Base-by-base conservation (phyloP, 1,140 invertebrate genomes). In the Stegodyphus mimosarum region DNA sequence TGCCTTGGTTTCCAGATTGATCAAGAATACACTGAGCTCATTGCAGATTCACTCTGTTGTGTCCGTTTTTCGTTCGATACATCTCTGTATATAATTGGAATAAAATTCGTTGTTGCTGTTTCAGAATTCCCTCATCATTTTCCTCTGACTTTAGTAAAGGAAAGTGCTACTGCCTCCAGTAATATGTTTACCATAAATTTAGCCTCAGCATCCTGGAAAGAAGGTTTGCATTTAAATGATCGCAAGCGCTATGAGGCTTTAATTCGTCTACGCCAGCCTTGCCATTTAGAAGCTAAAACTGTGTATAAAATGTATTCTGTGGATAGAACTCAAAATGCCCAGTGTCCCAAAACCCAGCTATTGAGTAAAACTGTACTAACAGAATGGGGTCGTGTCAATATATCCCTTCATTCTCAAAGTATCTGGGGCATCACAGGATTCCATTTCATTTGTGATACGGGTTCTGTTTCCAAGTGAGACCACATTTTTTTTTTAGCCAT, bases 1-100 rank as follows among this genome's bases (percentile, higher is more conserved):
- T 17, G 13, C 0, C 49, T 84, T 13, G 33, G 63, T 33, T 55
- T 84, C 13, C 17, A 53, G 18, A 51, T 53, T 17, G 55, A 84
- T 70, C 18, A 49, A 55, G 63, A 70, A 6, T 17, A n/a, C 11
- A 17, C 64, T 2, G 73, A 84, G 51, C 76, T 71, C 53, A 60
- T 84, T 49, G 83, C 64, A 6, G 83, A 76, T 1, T 15, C n/a
- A 51, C n/a, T 70, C 13, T 70, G 18, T 13, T 84, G 83, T 66
- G 18, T 84, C 1, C 73, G 83, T 6, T 84, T 84, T 71, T 84
- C 73, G n/a, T 18, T 77, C 6, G 73, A 84, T 71, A 50, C 18
- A 52, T 48, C 63, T 49, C 7, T 84, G 5, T 17, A 76, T 50
- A 33, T 84, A 10, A 70, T 84, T 55, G 83, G 83, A 11, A 18